Conservation (phyloP, 2,888 invertebrate species). For the Ectemnius cavifrons region DNA sequence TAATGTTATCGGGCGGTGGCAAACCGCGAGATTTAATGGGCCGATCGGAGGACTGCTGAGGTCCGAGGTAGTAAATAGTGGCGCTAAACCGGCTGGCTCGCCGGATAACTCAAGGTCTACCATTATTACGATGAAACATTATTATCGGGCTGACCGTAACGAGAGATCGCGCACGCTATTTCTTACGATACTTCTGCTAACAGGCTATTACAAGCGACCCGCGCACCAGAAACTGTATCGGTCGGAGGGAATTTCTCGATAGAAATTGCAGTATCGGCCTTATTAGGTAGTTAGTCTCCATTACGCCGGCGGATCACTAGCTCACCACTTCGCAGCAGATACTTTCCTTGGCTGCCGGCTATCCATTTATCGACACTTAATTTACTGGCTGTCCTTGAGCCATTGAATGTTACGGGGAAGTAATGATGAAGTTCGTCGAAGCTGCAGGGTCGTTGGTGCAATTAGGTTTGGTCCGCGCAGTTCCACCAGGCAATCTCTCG, state of each 20-base stretch:
- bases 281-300: constrained; percentile 3
- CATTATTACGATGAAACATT: neutral
- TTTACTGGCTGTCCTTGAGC: neutral
- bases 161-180: constrained; percentile 1
- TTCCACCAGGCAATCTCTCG: no score
- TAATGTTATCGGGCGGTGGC: neutral
- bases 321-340: neutral
- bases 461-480: no score
- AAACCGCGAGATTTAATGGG: neutral
- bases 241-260: neutral
- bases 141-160: neutral
- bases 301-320: neutral
- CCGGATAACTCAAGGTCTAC: neutral
- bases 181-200: neutral
- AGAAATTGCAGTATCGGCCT: neutral
- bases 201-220: neutral
- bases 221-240: neutral
- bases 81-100: neutral
- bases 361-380: neutral
- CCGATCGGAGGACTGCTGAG: neutral
- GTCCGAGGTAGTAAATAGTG: neutral
- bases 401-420: neutral
- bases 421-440: neutral
- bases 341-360: neutral
- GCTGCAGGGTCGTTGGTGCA: no score